Conservation (phyloP, 2,888 invertebrate species). For the Lydus trimaculatus region DNA sequence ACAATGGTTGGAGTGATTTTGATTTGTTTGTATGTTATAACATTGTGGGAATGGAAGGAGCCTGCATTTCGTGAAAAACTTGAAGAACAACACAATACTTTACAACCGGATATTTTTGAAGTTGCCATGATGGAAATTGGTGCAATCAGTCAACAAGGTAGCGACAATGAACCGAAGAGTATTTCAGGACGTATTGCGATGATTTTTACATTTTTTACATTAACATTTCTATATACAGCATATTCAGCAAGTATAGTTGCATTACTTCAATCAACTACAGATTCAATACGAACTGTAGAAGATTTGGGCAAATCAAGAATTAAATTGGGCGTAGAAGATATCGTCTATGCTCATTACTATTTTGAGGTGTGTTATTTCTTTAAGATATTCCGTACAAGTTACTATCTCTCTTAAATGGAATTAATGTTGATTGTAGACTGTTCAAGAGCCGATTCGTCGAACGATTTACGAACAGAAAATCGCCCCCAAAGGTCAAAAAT, state of each 20-base stretch:
- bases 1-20: conserved; percentile 58
- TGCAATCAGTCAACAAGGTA: conserved; percentile 63
- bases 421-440: conserved; percentile 60
- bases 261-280: conserved; percentile 69
- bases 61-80: conserved; percentile 21
- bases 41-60: conserved; percentile 52
- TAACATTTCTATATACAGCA: conserved; percentile 69
- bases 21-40: conserved; percentile 46
- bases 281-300: conserved; percentile 64
- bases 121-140: conserved; percentile 59
- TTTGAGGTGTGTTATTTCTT: conserved; percentile 64
- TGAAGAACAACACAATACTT: conserved; percentile 3
- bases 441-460: conserved; percentile 68
- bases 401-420: not conserved
- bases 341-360: conserved; percentile 65
- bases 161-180: conserved; percentile 58
- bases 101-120: conserved; percentile 46
- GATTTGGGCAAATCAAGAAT: conserved; percentile 68
- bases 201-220: conserved; percentile 51
- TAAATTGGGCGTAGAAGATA: conserved; percentile 68
- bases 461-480: conserved; percentile 70
- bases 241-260: conserved; percentile 75
- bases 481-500: conserved; percentile 65
- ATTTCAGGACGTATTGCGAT: conserved; percentile 60
- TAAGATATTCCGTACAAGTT: not conserved